Evolutionary conservation across 2,113 vertebrate species (phyloP), one percentile per base, ranked within the genome.

Genomic region (Scortum barcoo): DNA sequence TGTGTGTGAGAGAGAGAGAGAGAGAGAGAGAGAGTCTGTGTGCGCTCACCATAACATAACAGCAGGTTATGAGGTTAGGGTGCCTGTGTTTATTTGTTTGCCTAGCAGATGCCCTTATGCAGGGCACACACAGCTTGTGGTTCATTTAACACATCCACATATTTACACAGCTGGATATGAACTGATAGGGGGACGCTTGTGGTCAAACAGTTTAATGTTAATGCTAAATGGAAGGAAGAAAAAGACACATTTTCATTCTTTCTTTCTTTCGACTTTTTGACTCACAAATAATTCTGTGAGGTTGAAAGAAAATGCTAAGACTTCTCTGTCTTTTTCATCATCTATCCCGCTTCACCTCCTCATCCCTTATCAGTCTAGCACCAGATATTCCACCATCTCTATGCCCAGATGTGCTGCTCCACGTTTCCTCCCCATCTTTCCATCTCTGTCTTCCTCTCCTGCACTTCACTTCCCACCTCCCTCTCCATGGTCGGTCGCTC

Each of bases 91-190:
- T 94, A 91, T 94, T 94, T 94, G 91, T 93, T 94, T 93, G 89
- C 67, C 53, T 86, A 79, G 87, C 79, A 88, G 83, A 91, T 90
- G 83, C 89, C 92, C 88, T 88, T 81, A 93, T 92, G 73, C 91
- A 88, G 86, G 88, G 62, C 77, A 80, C 86, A 80, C 86, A 81
- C 75, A 66, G 82, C 36, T 69, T 81, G 51, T 56, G 69, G 77
- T 80, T 90, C 85, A 93, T 89, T 88, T 88, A 89, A 88, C 86
- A 91, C 89, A 82, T 90, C 79, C 84, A 86, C 76, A 84, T 93
- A 76, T 94, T 94, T 93, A 93, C 86, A 93, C 94, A 95, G 90
- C 93, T 95, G 93, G 87, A 88, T 89, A 85, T 93, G 78, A 93
- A 81, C 80, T 90, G 88, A 93, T 92, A 77, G 22, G 46, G 28